Base-by-base conservation (phyloP, 2,888 invertebrate species). In the Pogonocherus hispidulus region DNA sequence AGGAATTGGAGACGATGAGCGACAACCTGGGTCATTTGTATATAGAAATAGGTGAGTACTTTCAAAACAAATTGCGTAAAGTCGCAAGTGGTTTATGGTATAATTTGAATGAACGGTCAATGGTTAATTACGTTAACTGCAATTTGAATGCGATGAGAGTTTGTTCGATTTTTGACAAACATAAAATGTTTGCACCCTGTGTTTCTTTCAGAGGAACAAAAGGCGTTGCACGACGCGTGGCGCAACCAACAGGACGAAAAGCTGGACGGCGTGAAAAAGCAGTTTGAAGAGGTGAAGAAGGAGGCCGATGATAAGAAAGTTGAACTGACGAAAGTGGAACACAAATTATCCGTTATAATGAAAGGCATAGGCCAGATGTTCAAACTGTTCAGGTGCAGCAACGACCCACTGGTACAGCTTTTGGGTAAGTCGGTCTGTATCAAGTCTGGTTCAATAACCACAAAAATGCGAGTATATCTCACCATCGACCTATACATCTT, bases 1-100 rank as follows among this genome's bases (percentile, higher is more conserved):
- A 91, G 46, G 94, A 95, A 84, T 88, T 95, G 66, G 94, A 95
- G 83, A 88, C 89, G 46, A 82, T 94, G 1, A 91, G 91, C 74
- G 91, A 92, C 73, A 89, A 89, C 60, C 91, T 94, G 0, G 88
- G 89, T 55, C 87, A 89, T 71, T 83, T 94, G 8, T 88, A 89
- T 37, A 83, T 86, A 19, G 90, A 89, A 75, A 93, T 94, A 66
- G 91, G 91, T 90, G 82, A 86, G 90, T n/a, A n/a, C n/a, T n/a
- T n/a, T n/a, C n/a, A n/a, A n/a, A n/a, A n/a, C n/a, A n/a, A n/a
- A n/a, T n/a, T n/a, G n/a, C n/a, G n/a, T n/a, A n/a, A n/a, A n/a
- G n/a, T n/a, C n/a, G n/a, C n/a, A n/a, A n/a, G n/a, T n/a, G n/a
- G n/a, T n/a, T n/a, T n/a, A n/a, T n/a, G n/a, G n/a, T n/a, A n/a